phyloP scores from a whole-genome alignment of 2,113 vertebrate genomes.

The Solea senegalensis region DNA sequence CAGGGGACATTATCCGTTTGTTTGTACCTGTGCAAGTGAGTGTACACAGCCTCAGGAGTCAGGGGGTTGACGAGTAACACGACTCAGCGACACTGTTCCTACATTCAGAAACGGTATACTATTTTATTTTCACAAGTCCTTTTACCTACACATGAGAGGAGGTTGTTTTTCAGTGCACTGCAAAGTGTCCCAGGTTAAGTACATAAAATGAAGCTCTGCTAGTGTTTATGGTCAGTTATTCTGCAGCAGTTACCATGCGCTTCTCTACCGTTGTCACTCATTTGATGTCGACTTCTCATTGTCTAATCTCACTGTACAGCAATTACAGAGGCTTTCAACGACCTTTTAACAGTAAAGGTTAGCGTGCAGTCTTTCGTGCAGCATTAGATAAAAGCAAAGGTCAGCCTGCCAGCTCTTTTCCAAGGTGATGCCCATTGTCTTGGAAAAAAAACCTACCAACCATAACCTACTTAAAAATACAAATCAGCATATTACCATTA shows the following conservation, averaged over 20 bases:
- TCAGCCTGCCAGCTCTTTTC: not conserved
- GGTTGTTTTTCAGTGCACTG: not conserved
- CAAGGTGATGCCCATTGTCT: not conserved
- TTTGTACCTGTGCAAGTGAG: conserved; percentile 27
- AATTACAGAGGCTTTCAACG: conserved; percentile 14
- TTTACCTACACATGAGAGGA: not conserved
- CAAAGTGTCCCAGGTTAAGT: no score
- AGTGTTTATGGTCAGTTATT: not conserved
- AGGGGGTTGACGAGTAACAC: conserved; percentile 29
- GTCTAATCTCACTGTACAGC: conserved; percentile 8
- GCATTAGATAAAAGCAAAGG: conserved; percentile 38
- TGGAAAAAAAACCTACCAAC: not conserved
- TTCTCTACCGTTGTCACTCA: not conserved
- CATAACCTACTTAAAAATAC: no score
- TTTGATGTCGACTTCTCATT: not conserved
- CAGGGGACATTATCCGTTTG: conserved; percentile 18
- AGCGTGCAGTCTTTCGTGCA: not conserved
- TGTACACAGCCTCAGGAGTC: conserved; percentile 14
- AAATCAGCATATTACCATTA: not conserved
- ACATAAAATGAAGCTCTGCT: no score
- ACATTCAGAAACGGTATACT: conserved; percentile 11
- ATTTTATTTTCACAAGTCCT: conserved; percentile 18
- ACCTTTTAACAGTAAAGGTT: conserved; percentile 31
- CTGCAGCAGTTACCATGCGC: not conserved
- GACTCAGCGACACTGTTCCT: conserved; percentile 18